Evolutionary conservation across 2,797 vertebrate species (phyloP).

Genomic region (Eulemur mongoz): DNA sequence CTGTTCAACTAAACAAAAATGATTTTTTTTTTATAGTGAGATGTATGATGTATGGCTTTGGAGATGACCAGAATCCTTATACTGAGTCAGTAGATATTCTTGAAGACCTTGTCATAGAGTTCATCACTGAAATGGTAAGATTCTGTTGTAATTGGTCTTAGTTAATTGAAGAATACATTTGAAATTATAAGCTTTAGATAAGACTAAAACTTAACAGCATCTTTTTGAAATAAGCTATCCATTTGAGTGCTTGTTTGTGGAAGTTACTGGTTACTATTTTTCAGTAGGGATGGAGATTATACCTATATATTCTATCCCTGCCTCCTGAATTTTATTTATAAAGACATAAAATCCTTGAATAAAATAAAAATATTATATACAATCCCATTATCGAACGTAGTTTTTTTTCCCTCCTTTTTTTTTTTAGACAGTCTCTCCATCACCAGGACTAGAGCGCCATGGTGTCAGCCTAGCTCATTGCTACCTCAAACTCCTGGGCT

Average conservation of each 20-base stretch:
- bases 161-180: slow-evolving; percentile 21
- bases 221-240: slow-evolving; percentile 1
- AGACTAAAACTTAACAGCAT: not conserved
- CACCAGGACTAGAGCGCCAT: too few species aligned
- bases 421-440: too few species aligned
- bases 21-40: slow-evolving; percentile 86
- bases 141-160: not conserved
- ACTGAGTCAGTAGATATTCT: slow-evolving; percentile 98
- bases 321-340: slow-evolving; percentile 14
- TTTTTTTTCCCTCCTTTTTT: not conserved
- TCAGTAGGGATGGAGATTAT: not conserved
- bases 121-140: slow-evolving; percentile 96
- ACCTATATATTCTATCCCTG: not conserved
- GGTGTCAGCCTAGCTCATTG: too few species aligned
- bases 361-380: slow-evolving; percentile 15
- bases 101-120: slow-evolving; percentile 98
- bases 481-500: too few species aligned
- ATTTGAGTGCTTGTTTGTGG: slow-evolving; percentile 26
- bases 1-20: not conserved
- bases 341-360: not conserved
- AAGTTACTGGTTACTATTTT: slow-evolving; percentile 18
- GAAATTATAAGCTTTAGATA: slow-evolving; percentile 37
- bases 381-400: not conserved
- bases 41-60: slow-evolving; percentile 99
- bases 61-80: slow-evolving; percentile 98